These are phyloP conservation scores for Cotesia glomerata DNA, from an alignment of 1,140 invertebrate species.

Conservation along the genomic window DNA sequence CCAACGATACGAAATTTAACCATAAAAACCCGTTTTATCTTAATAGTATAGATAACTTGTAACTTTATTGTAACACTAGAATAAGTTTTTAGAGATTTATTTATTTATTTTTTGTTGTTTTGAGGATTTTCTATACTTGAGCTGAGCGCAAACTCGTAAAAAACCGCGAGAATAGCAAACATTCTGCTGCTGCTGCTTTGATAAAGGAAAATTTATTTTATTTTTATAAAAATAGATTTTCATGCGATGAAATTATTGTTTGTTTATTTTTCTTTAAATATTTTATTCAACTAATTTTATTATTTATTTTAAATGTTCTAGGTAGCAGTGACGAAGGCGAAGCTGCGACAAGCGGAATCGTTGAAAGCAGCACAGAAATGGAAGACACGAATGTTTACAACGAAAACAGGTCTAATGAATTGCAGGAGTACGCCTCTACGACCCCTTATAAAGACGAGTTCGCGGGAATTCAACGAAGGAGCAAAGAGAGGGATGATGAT, in stretches of 20 bases:
- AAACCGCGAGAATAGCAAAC: too few species aligned
- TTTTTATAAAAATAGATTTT: constrained; percentile 40
- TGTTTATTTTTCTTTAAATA: not conserved
- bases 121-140: too few species aligned
- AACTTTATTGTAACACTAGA: too few species aligned
- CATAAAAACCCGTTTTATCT: too few species aligned
- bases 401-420: constrained; percentile 30
- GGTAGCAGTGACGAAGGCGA: constrained; percentile 62
- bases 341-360: constrained; percentile 36
- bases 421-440: not conserved
- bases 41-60: too few species aligned
- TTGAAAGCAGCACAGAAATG: constrained; percentile 39
- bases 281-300: not conserved
- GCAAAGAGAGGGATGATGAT: constrained; percentile 56
- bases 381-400: constrained; percentile 30
- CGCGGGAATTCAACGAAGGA: constrained; percentile 25
- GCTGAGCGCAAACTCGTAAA: too few species aligned
- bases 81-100: too few species aligned
- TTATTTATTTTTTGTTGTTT: too few species aligned
- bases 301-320: constrained; percentile 21
- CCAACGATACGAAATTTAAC: too few species aligned
- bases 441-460: not conserved
- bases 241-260: too few species aligned
- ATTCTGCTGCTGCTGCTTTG: too few species aligned
- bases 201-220: not conserved